Percentiles rank a stretch among this genome's conserved stretches.
Conservation (phyloP, 2,113 vertebrate species). For the Charadrius vociferus region DNA sequence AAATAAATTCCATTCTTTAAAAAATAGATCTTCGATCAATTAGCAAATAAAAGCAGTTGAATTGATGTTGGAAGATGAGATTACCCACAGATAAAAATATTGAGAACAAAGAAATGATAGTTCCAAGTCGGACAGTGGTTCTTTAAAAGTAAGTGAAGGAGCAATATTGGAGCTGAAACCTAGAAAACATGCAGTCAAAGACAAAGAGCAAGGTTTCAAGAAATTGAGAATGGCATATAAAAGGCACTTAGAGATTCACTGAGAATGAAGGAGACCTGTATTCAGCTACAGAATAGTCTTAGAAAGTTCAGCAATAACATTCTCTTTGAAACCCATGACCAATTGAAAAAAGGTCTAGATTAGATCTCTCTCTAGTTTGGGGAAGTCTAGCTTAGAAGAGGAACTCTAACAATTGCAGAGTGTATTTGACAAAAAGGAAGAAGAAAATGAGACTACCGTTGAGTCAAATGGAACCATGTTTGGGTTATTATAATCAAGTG, state of each 20-base stretch:
- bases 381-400: neutral
- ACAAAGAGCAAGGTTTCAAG: neutral
- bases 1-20: neutral
- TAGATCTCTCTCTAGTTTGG: neutral
- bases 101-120: neutral
- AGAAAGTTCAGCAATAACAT: neutral
- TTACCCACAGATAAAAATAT: neutral
- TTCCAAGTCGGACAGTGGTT: neutral
- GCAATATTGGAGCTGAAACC: neutral
- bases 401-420: neutral
- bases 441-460: neutral
- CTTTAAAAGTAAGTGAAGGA: neutral
- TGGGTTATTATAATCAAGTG: neutral
- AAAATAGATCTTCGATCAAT: accelerated
- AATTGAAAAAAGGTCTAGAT: neutral
- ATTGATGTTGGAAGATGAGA: neutral
- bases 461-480: neutral
- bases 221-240: neutral
- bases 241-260: neutral
- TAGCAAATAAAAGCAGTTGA: neutral
- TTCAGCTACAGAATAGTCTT: neutral
- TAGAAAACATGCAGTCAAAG: neutral
- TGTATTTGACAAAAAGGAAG: neutral
- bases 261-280: neutral
- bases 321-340: neutral